Evolutionary conservation across 2,888 invertebrate genomes (phyloP), one percentile per base, ranked within the genome.

Genomic region (Ectemnius cavifrons): DNA sequence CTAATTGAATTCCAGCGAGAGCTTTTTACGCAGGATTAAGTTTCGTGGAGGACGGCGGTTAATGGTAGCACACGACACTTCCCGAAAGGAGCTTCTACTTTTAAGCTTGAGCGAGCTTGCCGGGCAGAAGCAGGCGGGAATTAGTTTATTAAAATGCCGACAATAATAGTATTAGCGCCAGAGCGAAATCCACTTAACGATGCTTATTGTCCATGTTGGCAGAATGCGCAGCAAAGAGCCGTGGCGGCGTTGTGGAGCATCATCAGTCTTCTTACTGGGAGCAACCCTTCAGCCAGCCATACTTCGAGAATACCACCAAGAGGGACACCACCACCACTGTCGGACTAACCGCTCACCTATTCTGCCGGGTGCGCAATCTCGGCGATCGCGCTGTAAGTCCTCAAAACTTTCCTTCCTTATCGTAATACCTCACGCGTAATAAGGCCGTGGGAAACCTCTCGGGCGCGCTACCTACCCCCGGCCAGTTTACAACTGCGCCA

Each of bases 221-320:
- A 89, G 89, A 89, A 75, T 89, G 89, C 71, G 84, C 86, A 18
- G 87, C 86, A 14, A 89, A 89, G 70, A 84, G 78, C 73, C 85
- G 86, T 4, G 84, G 85, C 62, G 82, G 88, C n/a, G 87, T 89
- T 16, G 85, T 89, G 73, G 89, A 89, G 66, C 89, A 89, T 81
- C 89, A 89, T 83, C 86, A 85, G 74, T 89, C 89, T 75, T 87
- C 89, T 59, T 89, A 87, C 77, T 89, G 89, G 88, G 88, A 89
- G 91, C 95, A 95, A 91, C 95, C 96, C 70, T 95, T 96, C 89
- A 95, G 96, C 81, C 96, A 96, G 91, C 97, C 97, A 65, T 97
- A 96, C 93, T 97, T 97, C 92, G 97, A 97, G 92, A 97, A 97
- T 92, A 94, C 95, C 87, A 96, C 96, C 83, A 94, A 94, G 90